Percentiles rank a stretch among this genome's conserved stretches.
Conservation (phyloP, 2,797 vertebrate species). For the Takifugu rubripes region DNA sequence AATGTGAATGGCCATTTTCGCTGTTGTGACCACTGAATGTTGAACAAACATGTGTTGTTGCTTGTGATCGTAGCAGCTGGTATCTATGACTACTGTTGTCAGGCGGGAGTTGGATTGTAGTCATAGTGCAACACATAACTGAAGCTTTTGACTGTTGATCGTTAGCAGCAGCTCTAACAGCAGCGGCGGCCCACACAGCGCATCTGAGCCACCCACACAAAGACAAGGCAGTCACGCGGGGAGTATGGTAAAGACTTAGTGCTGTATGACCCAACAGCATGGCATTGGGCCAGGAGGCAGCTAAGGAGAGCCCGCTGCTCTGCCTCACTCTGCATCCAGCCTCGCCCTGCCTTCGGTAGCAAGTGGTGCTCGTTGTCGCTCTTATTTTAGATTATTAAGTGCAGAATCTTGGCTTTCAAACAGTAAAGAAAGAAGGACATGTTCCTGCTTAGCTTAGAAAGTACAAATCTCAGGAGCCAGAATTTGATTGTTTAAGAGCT, state of each 20-base stretch:
- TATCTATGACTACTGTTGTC: constrained; percentile 65
- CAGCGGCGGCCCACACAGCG: constrained; percentile 67
- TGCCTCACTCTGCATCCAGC: constrained; percentile 69
- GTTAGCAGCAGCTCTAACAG: constrained; percentile 47
- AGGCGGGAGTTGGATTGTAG: constrained; percentile 53
- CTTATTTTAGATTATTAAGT: constrained; percentile 36
- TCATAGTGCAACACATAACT: constrained; percentile 56
- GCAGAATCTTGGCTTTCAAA: constrained; percentile 35
- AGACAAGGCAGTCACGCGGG: constrained; percentile 75
- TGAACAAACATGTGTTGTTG: constrained; percentile 36
- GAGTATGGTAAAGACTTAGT: constrained; percentile 71
- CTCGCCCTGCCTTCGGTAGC: constrained; percentile 65
- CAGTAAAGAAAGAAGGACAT: constrained; percentile 31
- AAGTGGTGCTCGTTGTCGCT: constrained; percentile 53
- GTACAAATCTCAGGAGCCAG: constrained; percentile 25
- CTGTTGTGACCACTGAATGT: constrained; percentile 1
- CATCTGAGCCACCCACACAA: constrained; percentile 74
- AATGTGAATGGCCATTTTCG: not conserved
- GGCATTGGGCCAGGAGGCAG: constrained; percentile 70
- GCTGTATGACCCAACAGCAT: constrained; percentile 75
- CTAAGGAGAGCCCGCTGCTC: constrained; percentile 73
- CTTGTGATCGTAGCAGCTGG: constrained; percentile 32
- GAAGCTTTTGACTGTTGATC: constrained; percentile 67
- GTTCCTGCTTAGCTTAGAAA: constrained; percentile 26
- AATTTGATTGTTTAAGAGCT: constrained; percentile 27